Conservation (phyloP, 2,888 invertebrate genomes). For the Eremobia ochroleuca region DNA sequence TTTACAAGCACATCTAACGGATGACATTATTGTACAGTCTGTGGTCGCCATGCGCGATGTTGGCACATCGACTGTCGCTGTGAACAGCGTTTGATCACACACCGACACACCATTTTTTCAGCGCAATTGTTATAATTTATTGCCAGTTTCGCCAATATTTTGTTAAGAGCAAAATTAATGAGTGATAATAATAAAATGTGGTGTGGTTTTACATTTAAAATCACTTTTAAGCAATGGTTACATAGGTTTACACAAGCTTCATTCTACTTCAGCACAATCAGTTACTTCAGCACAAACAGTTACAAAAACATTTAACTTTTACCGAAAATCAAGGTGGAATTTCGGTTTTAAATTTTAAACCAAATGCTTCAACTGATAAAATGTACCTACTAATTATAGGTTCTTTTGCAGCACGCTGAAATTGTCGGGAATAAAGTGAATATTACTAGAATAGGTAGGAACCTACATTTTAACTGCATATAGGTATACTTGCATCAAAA, state of each 20-base stretch:
- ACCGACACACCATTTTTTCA: neutral
- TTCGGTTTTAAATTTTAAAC: neutral
- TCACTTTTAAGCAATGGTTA: neutral
- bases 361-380: neutral
- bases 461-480: neutral
- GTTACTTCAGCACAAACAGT: no score
- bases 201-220: no score
- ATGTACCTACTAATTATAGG: neutral
- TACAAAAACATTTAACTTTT: neutral
- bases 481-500: neutral
- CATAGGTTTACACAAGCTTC: neutral
- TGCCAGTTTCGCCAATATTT: neutral
- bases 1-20: neutral
- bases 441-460: neutral
- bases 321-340: neutral
- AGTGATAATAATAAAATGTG: neutral
- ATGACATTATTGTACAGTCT: neutral
- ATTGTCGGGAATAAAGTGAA: no score
- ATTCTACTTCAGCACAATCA: neutral
- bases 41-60: conserved; percentile 6
- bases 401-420: neutral
- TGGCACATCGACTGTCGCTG: neutral
- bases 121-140: neutral
- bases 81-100: conserved; percentile 15
- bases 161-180: neutral